phyloP scores from a whole-genome alignment of 1,140 invertebrate species.

The Bombus huntii region DNA sequence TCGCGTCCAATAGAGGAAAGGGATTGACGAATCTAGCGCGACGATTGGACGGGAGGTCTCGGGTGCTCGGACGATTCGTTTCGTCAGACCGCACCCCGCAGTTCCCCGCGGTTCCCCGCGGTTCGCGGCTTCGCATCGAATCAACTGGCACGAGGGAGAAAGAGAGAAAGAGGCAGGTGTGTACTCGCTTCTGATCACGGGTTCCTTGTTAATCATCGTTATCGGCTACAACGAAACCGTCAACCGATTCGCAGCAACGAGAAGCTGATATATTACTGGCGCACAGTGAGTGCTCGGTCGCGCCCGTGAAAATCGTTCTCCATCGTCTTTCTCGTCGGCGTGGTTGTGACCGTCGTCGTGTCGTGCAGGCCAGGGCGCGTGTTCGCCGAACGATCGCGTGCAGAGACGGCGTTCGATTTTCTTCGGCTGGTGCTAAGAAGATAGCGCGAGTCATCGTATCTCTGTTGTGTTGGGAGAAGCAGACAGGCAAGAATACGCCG shows the following conservation, averaged over 20 bases:
- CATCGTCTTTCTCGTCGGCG: background rate
- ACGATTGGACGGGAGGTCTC: background rate
- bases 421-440: background rate
- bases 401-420: background rate
- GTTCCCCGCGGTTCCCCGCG: no score
- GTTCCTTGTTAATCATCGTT: slow-evolving; percentile 29
- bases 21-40: background rate
- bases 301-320: background rate
- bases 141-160: background rate
- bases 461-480: background rate
- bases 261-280: slow-evolving; percentile 4
- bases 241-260: slow-evolving; percentile 29
- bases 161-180: slow-evolving; percentile 26
- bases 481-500: background rate
- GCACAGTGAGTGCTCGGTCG: background rate
- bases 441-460: background rate
- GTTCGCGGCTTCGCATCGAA: background rate
- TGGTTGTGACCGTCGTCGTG: background rate
- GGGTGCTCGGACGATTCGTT: slow-evolving; percentile 10
- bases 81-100: background rate
- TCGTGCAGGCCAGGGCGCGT: background rate
- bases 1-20: background rate
- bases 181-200: slow-evolving; percentile 30
- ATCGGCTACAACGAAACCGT: slow-evolving; percentile 36
- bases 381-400: background rate